Base-by-base conservation (phyloP, 2,797 vertebrate genomes). In the Microctenopoma stevenorrisi region DNA sequence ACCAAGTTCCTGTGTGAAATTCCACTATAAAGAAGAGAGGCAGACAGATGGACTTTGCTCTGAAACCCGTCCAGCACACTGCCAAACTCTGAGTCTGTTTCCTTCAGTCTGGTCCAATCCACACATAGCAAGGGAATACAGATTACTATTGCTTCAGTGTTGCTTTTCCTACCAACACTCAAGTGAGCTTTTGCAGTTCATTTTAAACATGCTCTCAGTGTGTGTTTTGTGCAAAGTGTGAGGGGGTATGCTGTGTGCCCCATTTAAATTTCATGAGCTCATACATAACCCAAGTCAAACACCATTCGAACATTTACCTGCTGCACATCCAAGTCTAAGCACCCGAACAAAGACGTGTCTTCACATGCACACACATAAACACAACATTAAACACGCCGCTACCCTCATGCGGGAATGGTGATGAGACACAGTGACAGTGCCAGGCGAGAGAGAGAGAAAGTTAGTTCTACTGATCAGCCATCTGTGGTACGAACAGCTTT, bases 381-480 rank as follows among this genome's bases (percentile, higher is more conserved):
- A 59, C 15, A 65, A 52, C 44, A 68, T 54, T 58, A 74, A 75
- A 82, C 55, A 65, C 72, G 63, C 18, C 43, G 67, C 60, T 69
- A 37, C 74, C 78, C 82, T 79, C 79, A 76, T 79, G 80, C 74
- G 81, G 73, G 68, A 79, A 66, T 74, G 28, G 57, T 88, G 86
- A 90, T 83, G 82, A 84, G 81, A 81, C 46, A 44, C 35, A 2
- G 58, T 89, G 88, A 89, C 79, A 79, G 77, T 59, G 74, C 86
- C 82, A 89, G 76, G 76, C 80, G 63, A 69, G 78, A 80, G 79
- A 71, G 87, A 83, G 58, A 67, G 80, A 78, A 89, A 89, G 86
- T 90, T 87, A 84, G 74, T 89, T 91, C 90, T 88, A 91, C 88
- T 92, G 90, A 92, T 93, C 92, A 91, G 89, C 93, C 93, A 94